Evolutionary conservation across 2,888 invertebrate genomes (phyloP).

Genomic region (Heliconius aoede): DNA sequence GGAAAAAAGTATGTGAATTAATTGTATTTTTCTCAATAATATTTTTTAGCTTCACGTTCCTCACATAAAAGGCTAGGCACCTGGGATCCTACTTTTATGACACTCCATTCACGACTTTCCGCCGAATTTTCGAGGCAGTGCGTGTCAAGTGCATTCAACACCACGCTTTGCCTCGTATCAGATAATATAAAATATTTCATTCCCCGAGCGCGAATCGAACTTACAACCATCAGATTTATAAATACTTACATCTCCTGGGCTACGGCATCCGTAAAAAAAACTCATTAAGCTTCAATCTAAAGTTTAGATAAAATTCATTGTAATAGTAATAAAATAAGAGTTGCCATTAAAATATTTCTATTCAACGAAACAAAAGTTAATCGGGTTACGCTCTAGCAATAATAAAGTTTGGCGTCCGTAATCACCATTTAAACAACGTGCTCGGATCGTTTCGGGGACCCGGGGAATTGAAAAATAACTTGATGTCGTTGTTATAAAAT

Average conservation of each 20-base stretch:
- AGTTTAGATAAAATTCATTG: neutral
- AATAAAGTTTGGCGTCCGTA: slow-evolving; percentile 66
- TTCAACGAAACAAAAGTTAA: slow-evolving; percentile 29
- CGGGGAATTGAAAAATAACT: slow-evolving; percentile 81
- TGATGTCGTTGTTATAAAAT: slow-evolving; percentile 73
- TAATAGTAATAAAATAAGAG: neutral
- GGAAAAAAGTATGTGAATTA: no score
- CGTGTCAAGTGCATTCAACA: neutral
- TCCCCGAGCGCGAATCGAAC: neutral
- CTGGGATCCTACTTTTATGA: neutral
- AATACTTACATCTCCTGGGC: no score
- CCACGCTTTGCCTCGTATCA: neutral
- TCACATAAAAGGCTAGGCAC: neutral
- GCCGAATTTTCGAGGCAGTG: neutral
- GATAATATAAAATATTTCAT: neutral
- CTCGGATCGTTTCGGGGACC: slow-evolving; percentile 63
- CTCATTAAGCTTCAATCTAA: neutral
- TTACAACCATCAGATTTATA: neutral
- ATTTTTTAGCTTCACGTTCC: neutral
- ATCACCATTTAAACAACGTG: slow-evolving; percentile 68
- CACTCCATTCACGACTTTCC: neutral
- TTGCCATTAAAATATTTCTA: slow-evolving; percentile 16
- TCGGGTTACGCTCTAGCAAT: slow-evolving; percentile 45
- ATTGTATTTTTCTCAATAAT: no score
- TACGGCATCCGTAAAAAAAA: no score